Conservation (phyloP, 2,888 invertebrate species). For the Drosophila niveifrons region DNA sequence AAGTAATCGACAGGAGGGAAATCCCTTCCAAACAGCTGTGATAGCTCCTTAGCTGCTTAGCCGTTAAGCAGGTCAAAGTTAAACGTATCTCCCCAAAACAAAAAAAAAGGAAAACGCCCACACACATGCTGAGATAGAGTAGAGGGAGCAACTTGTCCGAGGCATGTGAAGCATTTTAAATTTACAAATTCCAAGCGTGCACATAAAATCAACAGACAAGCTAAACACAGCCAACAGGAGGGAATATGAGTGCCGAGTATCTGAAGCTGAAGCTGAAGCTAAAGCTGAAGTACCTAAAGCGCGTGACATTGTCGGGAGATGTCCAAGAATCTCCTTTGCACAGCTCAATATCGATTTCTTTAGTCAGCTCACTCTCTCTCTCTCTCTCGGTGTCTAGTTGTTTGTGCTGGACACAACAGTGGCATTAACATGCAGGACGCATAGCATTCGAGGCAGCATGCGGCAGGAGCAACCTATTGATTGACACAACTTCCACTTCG, state of each 20-base stretch:
- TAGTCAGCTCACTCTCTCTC: neutral
- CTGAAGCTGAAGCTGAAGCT: neutral
- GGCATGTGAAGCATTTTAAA: constrained; percentile 76
- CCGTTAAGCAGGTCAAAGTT: constrained; percentile 63
- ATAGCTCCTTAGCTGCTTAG: constrained; percentile 55
- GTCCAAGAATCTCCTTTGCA: constrained; percentile 44
- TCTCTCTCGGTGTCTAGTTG: constrained; percentile 25
- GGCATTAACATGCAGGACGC: constrained; percentile 83
- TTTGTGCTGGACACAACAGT: constrained; percentile 14
- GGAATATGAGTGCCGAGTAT: constrained; percentile 1
- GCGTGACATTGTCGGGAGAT: constrained; percentile 64
- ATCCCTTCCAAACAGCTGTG: constrained; percentile 1
- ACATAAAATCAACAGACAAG: constrained; percentile 78
- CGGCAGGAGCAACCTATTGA: constrained; percentile 76
- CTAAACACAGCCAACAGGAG: constrained; percentile 6
- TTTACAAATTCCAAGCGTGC: constrained; percentile 80
- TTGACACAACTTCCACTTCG: constrained; percentile 82
- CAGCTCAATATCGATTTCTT: constrained; percentile 63
- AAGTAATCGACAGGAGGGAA: constrained; percentile 71
- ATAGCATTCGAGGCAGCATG: constrained; percentile 55
- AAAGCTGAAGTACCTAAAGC: constrained; percentile 54
- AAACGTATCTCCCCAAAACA: constrained; percentile 1
- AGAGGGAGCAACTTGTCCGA: neutral
- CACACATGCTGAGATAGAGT: neutral
- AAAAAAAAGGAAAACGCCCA: neutral